Percentiles rank a stretch among this genome's conserved stretches.
These are phyloP conservation scores for Lochmaea capreae DNA, from an alignment of 2,888 invertebrate genomes.

Conservation along the genomic window DNA sequence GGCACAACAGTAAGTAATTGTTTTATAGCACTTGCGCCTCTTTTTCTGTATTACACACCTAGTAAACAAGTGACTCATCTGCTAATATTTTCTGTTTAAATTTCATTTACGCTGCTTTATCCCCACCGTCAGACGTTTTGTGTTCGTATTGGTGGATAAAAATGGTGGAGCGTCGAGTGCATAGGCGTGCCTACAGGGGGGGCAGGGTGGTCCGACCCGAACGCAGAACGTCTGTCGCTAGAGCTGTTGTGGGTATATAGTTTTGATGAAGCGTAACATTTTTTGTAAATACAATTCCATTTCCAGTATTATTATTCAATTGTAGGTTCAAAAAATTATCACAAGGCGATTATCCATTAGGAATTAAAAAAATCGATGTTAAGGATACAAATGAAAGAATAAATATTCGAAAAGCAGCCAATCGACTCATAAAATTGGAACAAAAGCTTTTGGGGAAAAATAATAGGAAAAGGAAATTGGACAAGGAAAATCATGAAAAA, in stretches of 20 bases:
- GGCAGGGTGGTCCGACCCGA: too few species aligned
- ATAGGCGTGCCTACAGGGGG: too few species aligned
- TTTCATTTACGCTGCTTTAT: too few species aligned
- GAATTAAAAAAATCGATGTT: slow-evolving; percentile 68
- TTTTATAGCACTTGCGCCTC: too few species aligned
- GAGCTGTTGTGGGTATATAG: too few species aligned
- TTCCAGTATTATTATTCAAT: slow-evolving; percentile 29
- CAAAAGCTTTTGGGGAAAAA: slow-evolving; percentile 57
- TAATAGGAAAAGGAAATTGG: slow-evolving; percentile 48
- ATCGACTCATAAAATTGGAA: slow-evolving; percentile 60
- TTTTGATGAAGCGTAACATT: background rate
- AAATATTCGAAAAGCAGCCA: slow-evolving; percentile 58
- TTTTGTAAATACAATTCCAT: slow-evolving; percentile 6
- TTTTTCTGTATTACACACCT: too few species aligned
- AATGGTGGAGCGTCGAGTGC: too few species aligned
- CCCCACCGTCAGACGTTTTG: too few species aligned
- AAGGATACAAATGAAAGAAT: slow-evolving; percentile 56
- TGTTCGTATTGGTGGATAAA: too few species aligned
- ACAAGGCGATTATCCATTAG: slow-evolving; percentile 76
- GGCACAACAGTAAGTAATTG: slow-evolving; percentile 65
- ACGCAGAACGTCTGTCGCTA: too few species aligned
- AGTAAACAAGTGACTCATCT: background rate
- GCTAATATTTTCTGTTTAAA: background rate
- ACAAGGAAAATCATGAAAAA: slow-evolving; percentile 48
- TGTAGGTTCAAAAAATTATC: slow-evolving; percentile 72